Conservation (phyloP, 2,797 vertebrate genomes). For the Podarcis lilfordi region DNA sequence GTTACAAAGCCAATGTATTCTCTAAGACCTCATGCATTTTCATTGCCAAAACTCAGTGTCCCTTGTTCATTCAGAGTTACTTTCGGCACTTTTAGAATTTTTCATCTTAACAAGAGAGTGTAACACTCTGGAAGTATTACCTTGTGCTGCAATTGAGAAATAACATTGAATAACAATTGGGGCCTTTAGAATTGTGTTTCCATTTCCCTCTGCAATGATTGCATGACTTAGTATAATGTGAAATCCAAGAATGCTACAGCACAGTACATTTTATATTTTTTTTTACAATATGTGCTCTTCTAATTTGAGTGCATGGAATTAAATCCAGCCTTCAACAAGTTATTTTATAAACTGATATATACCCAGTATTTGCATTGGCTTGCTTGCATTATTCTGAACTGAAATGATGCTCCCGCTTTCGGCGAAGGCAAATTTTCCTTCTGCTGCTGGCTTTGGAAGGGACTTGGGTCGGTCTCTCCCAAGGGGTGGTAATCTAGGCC, state of each 20-base stretch:
- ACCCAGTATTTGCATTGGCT: constrained; percentile 52
- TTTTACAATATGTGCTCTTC: constrained; percentile 40
- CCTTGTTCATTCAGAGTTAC: constrained; percentile 41
- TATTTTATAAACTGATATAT: constrained; percentile 49
- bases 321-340: constrained; percentile 30
- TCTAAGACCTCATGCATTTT: constrained; percentile 42
- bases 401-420: too few relatives aligned
- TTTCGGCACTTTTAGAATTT: constrained; percentile 33
- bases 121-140: constrained; percentile 12
- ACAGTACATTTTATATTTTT: neutral
- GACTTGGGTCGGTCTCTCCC: too few relatives aligned
- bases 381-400: constrained; percentile 41
- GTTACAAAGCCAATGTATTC: constrained; percentile 48
- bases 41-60: constrained; percentile 22
- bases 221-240: neutral
- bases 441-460: too few relatives aligned
- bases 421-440: too few relatives aligned
- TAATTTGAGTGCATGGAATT: constrained; percentile 52
- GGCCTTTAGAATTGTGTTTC: constrained; percentile 33
- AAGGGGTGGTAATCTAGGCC: too few relatives aligned
- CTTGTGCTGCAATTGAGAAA: constrained; percentile 4
- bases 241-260: constrained; percentile 48
- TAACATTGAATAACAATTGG: constrained; percentile 22
- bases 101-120: constrained; percentile 24
- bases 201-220: constrained; percentile 26